These are phyloP conservation scores for Trachymyrmex septentrionalis DNA, from an alignment of 1,140 invertebrate species.

Conservation along the genomic window DNA sequence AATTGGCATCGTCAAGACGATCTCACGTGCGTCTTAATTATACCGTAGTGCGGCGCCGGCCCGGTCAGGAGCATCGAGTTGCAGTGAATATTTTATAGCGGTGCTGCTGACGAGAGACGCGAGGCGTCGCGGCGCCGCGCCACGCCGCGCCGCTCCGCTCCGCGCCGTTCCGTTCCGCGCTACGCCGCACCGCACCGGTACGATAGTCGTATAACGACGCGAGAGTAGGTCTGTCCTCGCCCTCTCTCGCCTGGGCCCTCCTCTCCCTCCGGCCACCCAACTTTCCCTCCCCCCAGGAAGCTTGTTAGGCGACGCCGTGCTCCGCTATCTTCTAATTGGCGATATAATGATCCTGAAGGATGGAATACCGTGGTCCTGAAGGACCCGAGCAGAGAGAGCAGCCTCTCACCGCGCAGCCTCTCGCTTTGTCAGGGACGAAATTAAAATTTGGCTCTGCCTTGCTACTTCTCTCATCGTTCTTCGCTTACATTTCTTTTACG, in stretches of 20 bases:
- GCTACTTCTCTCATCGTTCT: constrained; percentile 9
- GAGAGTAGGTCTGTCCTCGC: constrained; percentile 78
- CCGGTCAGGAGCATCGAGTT: constrained; percentile 65
- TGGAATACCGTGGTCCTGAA: constrained; percentile 84
- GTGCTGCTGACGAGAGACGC: constrained; percentile 63
- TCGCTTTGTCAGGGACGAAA: constrained; percentile 84
- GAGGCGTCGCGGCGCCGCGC: constrained; percentile 21
- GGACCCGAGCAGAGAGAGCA: constrained; percentile 79
- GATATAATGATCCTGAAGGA: constrained; percentile 87
- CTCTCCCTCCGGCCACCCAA: not conserved
- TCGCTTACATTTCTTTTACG: not conserved
- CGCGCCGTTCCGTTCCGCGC: constrained; percentile 6
- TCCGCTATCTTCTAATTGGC: constrained; percentile 87
- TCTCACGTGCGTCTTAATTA: constrained; percentile 65
- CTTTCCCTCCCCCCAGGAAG: constrained; percentile 81
- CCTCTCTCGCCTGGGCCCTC: not conserved
- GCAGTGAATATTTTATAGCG: constrained; percentile 64
- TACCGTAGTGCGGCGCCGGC: constrained; percentile 56
- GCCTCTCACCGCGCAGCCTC: constrained; percentile 72
- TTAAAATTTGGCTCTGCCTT: constrained; percentile 84
- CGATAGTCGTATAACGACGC: constrained; percentile 69
- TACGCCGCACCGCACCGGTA: constrained; percentile 38
- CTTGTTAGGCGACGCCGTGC: constrained; percentile 86
- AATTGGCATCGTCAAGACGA: constrained; percentile 65
- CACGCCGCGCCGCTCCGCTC: constrained; percentile 4